A percentile compares a stretch with the other conserved stretches of the same genome.
Conservation (phyloP, 2,113 vertebrate species). For the Pseudorasbora parva region DNA sequence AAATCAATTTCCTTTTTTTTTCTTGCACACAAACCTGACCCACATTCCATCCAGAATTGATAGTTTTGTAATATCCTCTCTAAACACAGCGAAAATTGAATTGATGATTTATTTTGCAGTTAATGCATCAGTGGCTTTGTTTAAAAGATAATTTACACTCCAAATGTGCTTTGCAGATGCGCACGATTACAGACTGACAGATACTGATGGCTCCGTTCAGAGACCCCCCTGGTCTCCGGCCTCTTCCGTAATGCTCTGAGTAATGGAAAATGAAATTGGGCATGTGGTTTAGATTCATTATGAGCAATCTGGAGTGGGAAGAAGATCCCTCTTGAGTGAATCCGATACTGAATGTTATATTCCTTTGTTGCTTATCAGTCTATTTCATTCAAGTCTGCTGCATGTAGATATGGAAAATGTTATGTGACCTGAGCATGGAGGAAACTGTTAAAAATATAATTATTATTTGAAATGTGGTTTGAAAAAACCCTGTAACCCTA, state of each 20-base stretch:
- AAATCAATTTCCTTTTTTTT: neutral
- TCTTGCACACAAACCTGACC: neutral
- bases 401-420: neutral
- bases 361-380: conserved; percentile 1
- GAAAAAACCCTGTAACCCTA: neutral
- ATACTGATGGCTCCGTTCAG: conserved; percentile 12
- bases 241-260: conserved; percentile 25
- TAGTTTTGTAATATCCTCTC: neutral
- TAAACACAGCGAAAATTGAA: neutral
- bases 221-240: conserved; percentile 25
- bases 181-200: conserved; percentile 9
- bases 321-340: neutral
- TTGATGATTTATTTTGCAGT: neutral
- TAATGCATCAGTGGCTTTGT: conserved; percentile 1
- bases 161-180: conserved; percentile 28
- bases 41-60: neutral
- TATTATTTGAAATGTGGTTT: neutral
- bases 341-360: neutral
- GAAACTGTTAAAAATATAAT: neutral
- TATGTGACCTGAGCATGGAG: neutral
- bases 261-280: conserved; percentile 38
- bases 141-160: conserved; percentile 14
- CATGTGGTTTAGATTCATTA: conserved; percentile 18
- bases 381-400: neutral
- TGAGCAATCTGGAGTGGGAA: neutral